These are phyloP conservation scores for Tholera decimalis DNA, from an alignment of 2,888 invertebrate genomes.

Conservation along the genomic window DNA sequence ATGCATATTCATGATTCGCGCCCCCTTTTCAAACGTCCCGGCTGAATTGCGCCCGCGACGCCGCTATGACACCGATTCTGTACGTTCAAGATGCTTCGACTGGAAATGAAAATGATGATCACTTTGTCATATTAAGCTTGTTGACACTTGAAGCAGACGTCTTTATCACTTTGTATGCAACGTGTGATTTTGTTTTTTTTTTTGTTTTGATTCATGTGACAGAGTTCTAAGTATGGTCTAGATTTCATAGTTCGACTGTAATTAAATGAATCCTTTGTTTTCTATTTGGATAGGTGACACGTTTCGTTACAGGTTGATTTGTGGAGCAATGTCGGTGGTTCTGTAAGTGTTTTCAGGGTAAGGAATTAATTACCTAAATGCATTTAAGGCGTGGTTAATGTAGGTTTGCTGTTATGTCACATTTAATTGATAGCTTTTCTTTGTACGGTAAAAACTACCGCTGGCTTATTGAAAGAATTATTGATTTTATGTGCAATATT, in stretches of 20 bases:
- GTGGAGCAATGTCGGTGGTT: constrained; percentile 51
- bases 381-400: background rate
- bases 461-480: background rate
- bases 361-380: constrained; percentile 14
- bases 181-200: background rate
- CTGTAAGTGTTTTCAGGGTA: constrained; percentile 22
- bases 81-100: constrained; percentile 75
- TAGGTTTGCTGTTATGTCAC: background rate
- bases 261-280: constrained; percentile 55
- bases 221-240: constrained; percentile 26
- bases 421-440: background rate
- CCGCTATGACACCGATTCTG: constrained; percentile 76
- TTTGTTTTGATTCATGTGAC: background rate
- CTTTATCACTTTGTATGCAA: constrained; percentile 3
- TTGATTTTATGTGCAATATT: background rate
- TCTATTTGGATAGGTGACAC: constrained; percentile 47
- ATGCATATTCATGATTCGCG: constrained; percentile 86
- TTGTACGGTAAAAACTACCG: background rate
- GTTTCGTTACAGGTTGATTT: constrained; percentile 37
- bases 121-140: constrained; percentile 30
- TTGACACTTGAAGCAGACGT: constrained; percentile 10
- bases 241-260: constrained; percentile 19
- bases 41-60: constrained; percentile 59
- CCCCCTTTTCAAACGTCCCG: constrained; percentile 73
- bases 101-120: constrained; percentile 33